These are phyloP conservation scores for Zaprionus kolodkinae DNA, from an alignment of 1,140 invertebrate species.

Conservation along the genomic window DNA sequence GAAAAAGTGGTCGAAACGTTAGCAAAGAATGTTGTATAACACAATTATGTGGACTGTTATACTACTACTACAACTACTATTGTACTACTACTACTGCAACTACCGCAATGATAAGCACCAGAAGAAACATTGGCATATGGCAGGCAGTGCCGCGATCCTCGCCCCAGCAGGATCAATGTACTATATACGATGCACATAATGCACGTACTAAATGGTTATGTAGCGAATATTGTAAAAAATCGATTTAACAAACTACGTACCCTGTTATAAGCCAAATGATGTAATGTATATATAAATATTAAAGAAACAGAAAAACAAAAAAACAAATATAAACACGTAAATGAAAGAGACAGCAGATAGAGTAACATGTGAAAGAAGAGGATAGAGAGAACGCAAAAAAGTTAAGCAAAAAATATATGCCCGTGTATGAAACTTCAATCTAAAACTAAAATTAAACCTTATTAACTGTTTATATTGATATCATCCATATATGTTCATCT, in stretches of 20 bases:
- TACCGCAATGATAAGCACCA: no score
- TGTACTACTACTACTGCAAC: constrained; percentile 1
- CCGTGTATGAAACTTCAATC: constrained; percentile 8
- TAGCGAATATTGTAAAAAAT: constrained; percentile 38
- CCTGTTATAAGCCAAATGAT: constrained; percentile 43
- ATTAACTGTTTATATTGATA: constrained; percentile 44
- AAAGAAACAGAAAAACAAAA: background rate
- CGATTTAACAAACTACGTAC: constrained; percentile 22
- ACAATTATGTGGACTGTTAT: constrained; percentile 3
- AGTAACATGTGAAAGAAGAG: background rate
- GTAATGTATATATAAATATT: constrained; percentile 32
- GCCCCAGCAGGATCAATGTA: background rate
- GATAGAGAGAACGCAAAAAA: constrained; percentile 20
- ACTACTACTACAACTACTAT: background rate
- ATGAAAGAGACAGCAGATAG: background rate
- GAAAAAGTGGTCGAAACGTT: constrained; percentile 16
- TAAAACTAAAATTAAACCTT: constrained; percentile 27
- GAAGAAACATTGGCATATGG: background rate
- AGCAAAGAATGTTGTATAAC: background rate
- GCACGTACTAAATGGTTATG: constrained; percentile 8
- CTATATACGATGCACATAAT: background rate
- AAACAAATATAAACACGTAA: background rate
- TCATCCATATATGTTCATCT: constrained; percentile 22
- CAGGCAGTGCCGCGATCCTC: background rate
- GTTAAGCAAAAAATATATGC: constrained; percentile 35